phyloP scores from a whole-genome alignment of 30 jellyfish, hydroid and myxozoan genomes.

The Aurelia coerulea region DNA sequence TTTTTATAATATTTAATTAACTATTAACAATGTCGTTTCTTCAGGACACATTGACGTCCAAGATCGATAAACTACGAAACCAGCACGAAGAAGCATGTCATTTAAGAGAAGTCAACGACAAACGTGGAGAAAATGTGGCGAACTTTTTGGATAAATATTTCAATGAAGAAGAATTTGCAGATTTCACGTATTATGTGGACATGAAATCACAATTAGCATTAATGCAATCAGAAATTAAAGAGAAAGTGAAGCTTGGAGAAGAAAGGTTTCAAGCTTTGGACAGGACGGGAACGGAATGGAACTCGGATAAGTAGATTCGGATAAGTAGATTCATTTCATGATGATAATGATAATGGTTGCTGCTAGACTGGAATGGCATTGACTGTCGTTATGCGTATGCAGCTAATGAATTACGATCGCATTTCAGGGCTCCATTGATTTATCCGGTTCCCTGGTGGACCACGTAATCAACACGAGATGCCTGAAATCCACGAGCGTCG shows the following conservation, averaged over 20 bases:
- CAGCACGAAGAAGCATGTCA: constrained; percentile 98
- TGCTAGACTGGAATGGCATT: too few relatives aligned
- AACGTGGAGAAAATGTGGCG: constrained; percentile 98
- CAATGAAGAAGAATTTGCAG: constrained; percentile 92
- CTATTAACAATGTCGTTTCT: neutral
- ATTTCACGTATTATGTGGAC: constrained; percentile 92
- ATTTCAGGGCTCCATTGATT: too few relatives aligned
- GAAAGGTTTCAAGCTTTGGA: constrained; percentile 90
- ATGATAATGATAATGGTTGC: too few relatives aligned
- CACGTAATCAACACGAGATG: too few relatives aligned
- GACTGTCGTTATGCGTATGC: too few relatives aligned
- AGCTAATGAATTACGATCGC: too few relatives aligned
- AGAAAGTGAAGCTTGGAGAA: constrained; percentile 95
- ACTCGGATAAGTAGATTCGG: neutral
- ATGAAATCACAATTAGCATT: constrained; percentile 97
- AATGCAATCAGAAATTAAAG: constrained; percentile 97
- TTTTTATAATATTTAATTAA: neutral
- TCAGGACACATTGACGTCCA: constrained; percentile 78
- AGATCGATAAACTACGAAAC: constrained; percentile 85
- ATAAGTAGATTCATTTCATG: neutral
- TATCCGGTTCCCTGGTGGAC: too few relatives aligned
- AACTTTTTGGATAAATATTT: constrained; percentile 86
- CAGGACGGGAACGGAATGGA: constrained; percentile 82
- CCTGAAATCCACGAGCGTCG: too few relatives aligned
- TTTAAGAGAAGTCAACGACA: constrained; percentile 93